phyloP scores from a whole-genome alignment of 2,888 invertebrate genomes.

The Leptura quadrifasciata region DNA sequence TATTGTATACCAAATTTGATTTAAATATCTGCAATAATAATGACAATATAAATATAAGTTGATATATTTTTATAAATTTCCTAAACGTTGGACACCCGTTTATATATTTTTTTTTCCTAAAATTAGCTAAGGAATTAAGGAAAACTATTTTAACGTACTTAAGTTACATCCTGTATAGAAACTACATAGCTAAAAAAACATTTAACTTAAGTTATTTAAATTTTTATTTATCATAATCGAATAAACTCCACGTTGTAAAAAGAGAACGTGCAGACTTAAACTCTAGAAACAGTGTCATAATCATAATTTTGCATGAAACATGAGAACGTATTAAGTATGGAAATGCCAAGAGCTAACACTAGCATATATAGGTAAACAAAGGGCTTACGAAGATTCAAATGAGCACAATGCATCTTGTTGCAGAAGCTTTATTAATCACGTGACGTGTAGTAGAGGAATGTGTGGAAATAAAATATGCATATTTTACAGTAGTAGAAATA shows the following conservation, averaged over 20 bases:
- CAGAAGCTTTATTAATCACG: background rate
- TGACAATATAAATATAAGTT: no score
- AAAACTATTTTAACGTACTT: no score
- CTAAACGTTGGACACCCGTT: no score
- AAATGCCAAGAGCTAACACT: conserved; percentile 4
- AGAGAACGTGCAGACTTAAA: background rate
- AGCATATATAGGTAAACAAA: conserved; percentile 7
- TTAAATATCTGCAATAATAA: no score
- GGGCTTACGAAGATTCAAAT: background rate
- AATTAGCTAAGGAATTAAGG: no score
- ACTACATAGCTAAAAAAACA: no score
- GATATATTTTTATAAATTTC: no score
- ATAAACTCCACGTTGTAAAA: background rate
- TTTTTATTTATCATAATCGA: no score
- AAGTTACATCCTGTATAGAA: no score
- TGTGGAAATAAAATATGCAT: background rate
- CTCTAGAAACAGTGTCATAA: background rate
- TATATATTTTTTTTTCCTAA: no score
- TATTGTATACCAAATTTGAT: no score
- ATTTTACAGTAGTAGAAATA: background rate
- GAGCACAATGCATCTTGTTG: conserved; percentile 4
- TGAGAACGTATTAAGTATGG: conserved; percentile 1
- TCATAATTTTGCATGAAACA: conserved; percentile 2
- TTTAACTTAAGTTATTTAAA: no score
- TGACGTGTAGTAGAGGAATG: background rate